Conservation (phyloP, 2,113 vertebrate species). For the Turnix velox region DNA sequence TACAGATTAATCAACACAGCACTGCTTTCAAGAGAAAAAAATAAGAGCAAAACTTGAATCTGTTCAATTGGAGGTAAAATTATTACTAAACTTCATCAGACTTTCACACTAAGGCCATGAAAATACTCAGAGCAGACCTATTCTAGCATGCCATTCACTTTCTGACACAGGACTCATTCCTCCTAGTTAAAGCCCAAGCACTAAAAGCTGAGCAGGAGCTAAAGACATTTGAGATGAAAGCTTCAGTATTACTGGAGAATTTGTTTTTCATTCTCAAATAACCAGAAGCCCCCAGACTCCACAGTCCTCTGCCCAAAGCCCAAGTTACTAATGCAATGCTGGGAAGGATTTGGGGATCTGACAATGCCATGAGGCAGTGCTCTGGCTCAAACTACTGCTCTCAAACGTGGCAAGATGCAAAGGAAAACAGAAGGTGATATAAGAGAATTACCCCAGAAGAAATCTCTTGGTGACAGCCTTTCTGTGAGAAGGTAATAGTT, state of each 20-base stretch:
- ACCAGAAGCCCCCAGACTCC: neutral
- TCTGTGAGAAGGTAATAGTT: neutral
- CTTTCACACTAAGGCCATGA: neutral
- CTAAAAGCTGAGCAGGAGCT: neutral
- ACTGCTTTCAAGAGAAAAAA: neutral
- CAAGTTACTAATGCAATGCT: neutral
- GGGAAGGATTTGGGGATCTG: neutral
- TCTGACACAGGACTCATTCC: neutral
- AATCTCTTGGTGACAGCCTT: neutral
- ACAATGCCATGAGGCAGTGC: rapidly evolving
- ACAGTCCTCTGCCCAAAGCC: neutral
- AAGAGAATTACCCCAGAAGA: neutral
- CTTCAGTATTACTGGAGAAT: neutral
- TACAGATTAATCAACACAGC: neutral
- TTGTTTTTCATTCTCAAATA: neutral
- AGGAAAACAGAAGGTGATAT: neutral
- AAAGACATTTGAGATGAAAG: neutral
- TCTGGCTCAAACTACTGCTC: neutral
- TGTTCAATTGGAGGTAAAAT: neutral
- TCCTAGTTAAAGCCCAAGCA: neutral
- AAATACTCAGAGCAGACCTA: neutral
- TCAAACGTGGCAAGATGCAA: neutral
- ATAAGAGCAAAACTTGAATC: neutral
- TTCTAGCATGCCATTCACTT: neutral
- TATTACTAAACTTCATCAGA: neutral